Base-by-base conservation (phyloP, 2,797 vertebrate genomes). In the Muraenolepis orangiensis region DNA sequence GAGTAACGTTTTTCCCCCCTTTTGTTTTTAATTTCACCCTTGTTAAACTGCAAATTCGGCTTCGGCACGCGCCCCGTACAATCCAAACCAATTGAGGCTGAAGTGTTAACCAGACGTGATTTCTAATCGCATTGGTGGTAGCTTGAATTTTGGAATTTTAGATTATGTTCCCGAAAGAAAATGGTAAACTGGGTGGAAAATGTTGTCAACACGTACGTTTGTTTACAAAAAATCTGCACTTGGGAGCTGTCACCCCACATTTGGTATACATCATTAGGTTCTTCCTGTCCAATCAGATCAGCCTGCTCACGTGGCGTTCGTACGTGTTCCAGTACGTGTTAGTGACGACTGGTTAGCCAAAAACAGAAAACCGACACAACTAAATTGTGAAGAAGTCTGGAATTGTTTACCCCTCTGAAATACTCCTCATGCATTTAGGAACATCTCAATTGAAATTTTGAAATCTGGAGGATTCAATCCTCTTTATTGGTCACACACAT, bases 221-320 rank as follows among this genome's bases (percentile, higher is more conserved):
- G 87, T 92, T 90, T 87, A 78, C 85, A 84, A 90, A 84, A 90
- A 91, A 85, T 87, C 77, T 82, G 80, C 36, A 88, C 84, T 88
- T 87, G 85, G 88, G 84, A 88, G 91, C 93, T 93, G 91, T 94
- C 93, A 88, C 87, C 87, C 79, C 88, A 91, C 88, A 93, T 94
- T 94, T 93, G 90, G 89, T 85, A 88, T 93, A 94, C 92, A 93
- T 93, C 92, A 93, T 93, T 93, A 93, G 93, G 87, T 92, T 92
- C 87, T 87, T 81, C 86, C 77, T 90, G 86, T 87, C 91, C 91
- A 93, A 89, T 93, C 89, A 91, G 92, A 91, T 91, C 32, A 88
- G 88, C 85, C 87, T 86, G 85, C 91, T 93, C 90, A 91, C 85
- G 89, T 84, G 31, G 86, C 92, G 94, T 94, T n/a, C n/a, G n/a